Evolutionary conservation across 2,888 invertebrate genomes (phyloP), one percentile per base, ranked within the genome.

Genomic region (Melinaea marsaeus): DNA sequence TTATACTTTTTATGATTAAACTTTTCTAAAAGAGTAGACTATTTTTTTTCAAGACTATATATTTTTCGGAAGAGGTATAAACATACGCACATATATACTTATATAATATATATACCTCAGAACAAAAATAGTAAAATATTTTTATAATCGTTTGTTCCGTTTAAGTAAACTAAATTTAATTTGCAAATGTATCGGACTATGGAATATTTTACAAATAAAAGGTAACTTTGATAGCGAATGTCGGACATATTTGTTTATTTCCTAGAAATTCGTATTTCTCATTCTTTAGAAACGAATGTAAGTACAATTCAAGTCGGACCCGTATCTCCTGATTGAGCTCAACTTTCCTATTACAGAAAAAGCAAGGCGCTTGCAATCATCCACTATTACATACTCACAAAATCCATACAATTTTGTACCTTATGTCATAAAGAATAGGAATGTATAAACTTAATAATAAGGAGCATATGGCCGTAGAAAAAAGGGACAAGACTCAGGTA

Each of bases 401-500:
- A 58, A 11, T 32, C 7, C 55, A 57, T 42, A 46, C 57, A 51
- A 79, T 69, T 71, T 66, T 72, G 54, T 66, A 74, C 79, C 66
- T 68, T 80, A 79, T 54, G 0, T 2, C n/a, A 0, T 7, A 3
- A 3, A 13, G 0, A 4, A 64, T 78, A 82, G 74, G 69, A 69
- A 46, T 37, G 59, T 9, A 4, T 13, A 48, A 61, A 35, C 13
- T 57, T 60, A 58, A 59, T 62, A 57, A 58, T 57, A 61, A 61
- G 56, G 63, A 69, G 65, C 72, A 71, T 78, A 78, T 74, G 72
- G 71, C 67, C 74, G 75, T 65, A 80, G 79, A 84, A 84, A 84
- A 88, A 86, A 87, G 79, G 86, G 85, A 81, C 82, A 74, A 78
- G 75, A 75, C 82, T 79, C 90, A 90, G 90, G 90, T 90, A 90